Evolutionary conservation across 2,797 vertebrate species (phyloP), one percentile per base, ranked within the genome.

Genomic region (Squalus acanthias): DNA sequence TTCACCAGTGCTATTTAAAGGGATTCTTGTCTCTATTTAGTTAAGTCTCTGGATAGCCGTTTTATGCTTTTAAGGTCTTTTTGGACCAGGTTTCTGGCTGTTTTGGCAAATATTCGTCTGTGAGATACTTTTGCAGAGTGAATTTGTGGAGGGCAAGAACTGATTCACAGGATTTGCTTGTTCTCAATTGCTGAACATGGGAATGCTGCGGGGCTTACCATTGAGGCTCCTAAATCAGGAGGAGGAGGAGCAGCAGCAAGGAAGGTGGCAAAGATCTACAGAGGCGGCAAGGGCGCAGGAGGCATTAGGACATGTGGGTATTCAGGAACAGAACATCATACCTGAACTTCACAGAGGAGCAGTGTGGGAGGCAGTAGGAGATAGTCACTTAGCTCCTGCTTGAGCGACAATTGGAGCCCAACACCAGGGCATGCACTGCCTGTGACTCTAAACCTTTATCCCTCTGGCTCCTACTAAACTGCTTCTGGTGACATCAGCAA

Each of bases 101-200:
- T 79, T 79, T 79, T 13, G 33, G 12, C 29, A 92, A 92, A 12
- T 65, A 39, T 92, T 92, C 5, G 13, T 46, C 12, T 57, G 46
- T 89, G 53, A 89, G 53, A 89, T 29, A 63, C 89, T 65, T 88
- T 10, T 63, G 29, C 26, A 33, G 29, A 10, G 20, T 93, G n/a
- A 46, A 24, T 39, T 50, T 93, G n/a, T 93, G n/a, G 15, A 46
- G 91, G 46, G 91, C 63, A 67, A 93, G 91, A 93, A 39, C 33
- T 93, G 20, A 69, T 92, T 92, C 89, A 92, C n/a, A 93, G 63
- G 91, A 69, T 93, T 67, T 93, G 91, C 65, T 69, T 65, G 57
- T 65, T 63, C 29, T 91, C 57, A 91, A 33, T 67, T 22, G n/a
- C n/a, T 91, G 88, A 46, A 39, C 7, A 39, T 93, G 46, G 17